Evolutionary conservation across 2,113 vertebrate genomes (phyloP), one percentile per base, ranked within the genome.

Genomic region (Clinocottus analis): DNA sequence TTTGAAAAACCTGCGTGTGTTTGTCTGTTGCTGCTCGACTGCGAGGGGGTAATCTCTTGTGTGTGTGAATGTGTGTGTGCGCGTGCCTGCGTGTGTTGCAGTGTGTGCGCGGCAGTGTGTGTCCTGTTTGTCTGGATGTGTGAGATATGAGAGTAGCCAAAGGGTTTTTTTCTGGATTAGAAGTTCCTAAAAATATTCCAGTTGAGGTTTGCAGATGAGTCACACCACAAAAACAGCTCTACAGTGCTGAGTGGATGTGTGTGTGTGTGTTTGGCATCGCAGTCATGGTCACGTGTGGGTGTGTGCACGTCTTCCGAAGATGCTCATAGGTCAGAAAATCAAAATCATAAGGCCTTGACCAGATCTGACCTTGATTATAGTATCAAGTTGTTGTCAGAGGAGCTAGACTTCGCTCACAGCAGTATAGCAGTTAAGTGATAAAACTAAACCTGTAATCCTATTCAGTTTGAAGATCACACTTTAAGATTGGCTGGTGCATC

Each of bases 151-250:
- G 85, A 87, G 78, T 79, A 85, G 89, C 89, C 64, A 76, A 67
- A 65, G 72, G 75, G 77, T 61, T 23, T 53, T 39, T 83, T 86
- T 82, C 69, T 80, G 88, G 90, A 92, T 92, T 92, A 91, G 75
- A 90, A 69, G 83, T 72, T 87, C 89, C 86, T 76, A 89, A 87
- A 31, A 88, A 93, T 91, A 92, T 86, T 88, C 41, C 2, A 41
- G 87, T 82, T 84, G 83, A 81, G 68, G 75, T 86, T 86, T 85
- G 81, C 75, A 89, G 75, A 92, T 90, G 89, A 91, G 80, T 93
- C 91, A 88, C 75, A 25, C 29, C 37, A 77, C 70, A 68, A 78
- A 88, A 88, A 90, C 80, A 78, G 79, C 64, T 67, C 55, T 17
- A 47, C 61, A 9, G 56, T 51, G 62, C 68, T 53, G 39, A 71